Percentiles rank a stretch among this genome's conserved stretches.
Evolutionary conservation across 2,113 vertebrate genomes (phyloP).

Genomic region (Tetrao urogallus): DNA sequence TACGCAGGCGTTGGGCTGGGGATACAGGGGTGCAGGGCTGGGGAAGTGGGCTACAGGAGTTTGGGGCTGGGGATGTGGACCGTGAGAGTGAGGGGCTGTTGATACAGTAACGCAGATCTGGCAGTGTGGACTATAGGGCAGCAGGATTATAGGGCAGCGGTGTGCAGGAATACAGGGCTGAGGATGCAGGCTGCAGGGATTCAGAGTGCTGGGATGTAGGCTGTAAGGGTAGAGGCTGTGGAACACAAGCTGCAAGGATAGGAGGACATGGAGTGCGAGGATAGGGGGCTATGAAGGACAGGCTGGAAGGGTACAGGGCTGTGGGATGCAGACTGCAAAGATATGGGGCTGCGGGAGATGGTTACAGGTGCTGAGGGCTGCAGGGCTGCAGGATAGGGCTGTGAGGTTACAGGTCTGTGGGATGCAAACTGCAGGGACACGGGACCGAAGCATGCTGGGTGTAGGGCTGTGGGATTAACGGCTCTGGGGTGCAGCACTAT

Average conservation of each 20-base stretch:
- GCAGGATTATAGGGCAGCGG: rapidly evolving
- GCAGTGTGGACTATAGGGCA: rapidly evolving
- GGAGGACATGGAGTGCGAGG: neutral
- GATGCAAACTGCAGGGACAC: neutral
- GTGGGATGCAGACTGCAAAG: rapidly evolving
- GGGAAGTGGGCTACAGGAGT: neutral
- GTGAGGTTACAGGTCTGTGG: rapidly evolving
- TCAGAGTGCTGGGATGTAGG: rapidly evolving
- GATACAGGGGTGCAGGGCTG: neutral
- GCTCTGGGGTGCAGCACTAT: neutral
- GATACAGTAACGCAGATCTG: neutral
- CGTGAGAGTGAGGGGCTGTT: neutral
- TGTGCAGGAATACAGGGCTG: neutral
- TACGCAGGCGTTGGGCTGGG: rapidly evolving
- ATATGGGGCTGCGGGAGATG: neutral
- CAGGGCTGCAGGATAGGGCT: neutral
- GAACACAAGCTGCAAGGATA: neutral
- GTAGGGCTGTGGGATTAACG: neutral
- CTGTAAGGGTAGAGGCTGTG: rapidly evolving
- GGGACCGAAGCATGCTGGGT: neutral
- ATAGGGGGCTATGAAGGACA: neutral
- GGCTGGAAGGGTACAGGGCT: neutral
- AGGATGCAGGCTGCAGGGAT: rapidly evolving
- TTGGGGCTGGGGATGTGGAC: neutral
- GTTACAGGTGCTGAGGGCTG: neutral